Evolutionary conservation across 37 sponge, comb jelly and placozoan species (phyloP).

Genomic region (Geodia barretti): DNA sequence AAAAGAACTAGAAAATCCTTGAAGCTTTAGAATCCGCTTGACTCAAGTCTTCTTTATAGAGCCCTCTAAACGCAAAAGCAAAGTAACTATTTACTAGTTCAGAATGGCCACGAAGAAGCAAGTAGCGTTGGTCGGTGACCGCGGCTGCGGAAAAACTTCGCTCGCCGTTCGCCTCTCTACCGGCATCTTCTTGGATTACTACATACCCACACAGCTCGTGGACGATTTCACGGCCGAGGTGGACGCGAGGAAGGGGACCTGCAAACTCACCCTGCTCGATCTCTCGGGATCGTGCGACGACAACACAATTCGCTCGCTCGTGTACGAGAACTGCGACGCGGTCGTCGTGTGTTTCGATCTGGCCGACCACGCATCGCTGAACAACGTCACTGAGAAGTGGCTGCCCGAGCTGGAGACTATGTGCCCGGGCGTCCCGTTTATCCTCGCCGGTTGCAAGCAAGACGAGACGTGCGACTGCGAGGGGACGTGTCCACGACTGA

Average conservation of each 20-base stretch:
- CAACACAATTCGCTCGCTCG: constrained; percentile 13
- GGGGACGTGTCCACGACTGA: not conserved
- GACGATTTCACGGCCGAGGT: constrained; percentile 35
- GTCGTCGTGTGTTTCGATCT: constrained; percentile 76
- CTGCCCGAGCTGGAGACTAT: constrained; percentile 51
- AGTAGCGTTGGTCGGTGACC: constrained; percentile 72
- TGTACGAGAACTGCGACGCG: constrained; percentile 60
- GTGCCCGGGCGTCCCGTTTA: constrained; percentile 54
- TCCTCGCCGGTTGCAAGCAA: constrained; percentile 70
- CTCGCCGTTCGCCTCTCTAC: constrained; percentile 34
- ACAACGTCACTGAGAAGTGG: constrained; percentile 53
- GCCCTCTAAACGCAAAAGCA: no score
- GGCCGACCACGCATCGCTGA: constrained; percentile 28
- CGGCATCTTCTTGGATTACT: constrained; percentile 32
- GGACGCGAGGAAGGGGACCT: constrained; percentile 8
- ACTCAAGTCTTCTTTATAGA: no score
- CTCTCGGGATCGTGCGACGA: constrained; percentile 40
- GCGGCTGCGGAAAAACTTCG: constrained; percentile 70
- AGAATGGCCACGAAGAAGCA: constrained; percentile 21
- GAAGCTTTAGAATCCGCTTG: no score
- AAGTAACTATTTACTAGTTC: no score
- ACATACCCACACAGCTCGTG: constrained; percentile 45
- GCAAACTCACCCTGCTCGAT: constrained; percentile 52
- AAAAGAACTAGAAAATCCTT: no score
- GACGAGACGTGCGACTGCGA: constrained; percentile 23